Percentiles rank a stretch among this genome's conserved stretches.
Conservation (phyloP, 1,140 invertebrate species). For the Drosophila sp. region DNA sequence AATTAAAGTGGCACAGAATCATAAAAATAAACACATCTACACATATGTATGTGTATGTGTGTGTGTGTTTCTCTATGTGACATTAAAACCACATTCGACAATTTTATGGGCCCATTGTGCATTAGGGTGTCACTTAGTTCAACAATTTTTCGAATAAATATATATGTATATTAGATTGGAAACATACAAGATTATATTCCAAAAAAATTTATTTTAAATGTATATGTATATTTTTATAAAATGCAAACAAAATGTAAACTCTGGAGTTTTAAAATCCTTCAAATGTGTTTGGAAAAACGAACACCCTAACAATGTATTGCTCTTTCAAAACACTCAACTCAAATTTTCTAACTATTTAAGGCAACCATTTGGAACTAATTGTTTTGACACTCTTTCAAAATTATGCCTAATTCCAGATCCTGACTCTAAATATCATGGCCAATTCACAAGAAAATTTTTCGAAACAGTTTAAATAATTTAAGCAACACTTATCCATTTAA, state of each 20-base stretch:
- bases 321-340: not conserved
- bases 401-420: slow-evolving; percentile 14
- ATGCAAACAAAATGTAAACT: too few relatives aligned
- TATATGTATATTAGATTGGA: too few relatives aligned
- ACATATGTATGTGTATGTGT: not conserved
- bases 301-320: not conserved
- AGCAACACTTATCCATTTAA: not conserved
- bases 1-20: slow-evolving; percentile 64
- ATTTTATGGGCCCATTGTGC: not conserved
- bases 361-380: slow-evolving; percentile 67
- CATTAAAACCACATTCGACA: slow-evolving; percentile 42
- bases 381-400: slow-evolving; percentile 52
- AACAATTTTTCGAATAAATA: not conserved
- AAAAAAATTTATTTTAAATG: too few relatives aligned
- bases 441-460: not conserved
- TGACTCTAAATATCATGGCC: not conserved
- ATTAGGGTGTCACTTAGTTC: slow-evolving; percentile 14
- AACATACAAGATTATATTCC: too few relatives aligned
- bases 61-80: slow-evolving; percentile 39
- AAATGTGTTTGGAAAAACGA: not conserved
- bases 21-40: slow-evolving; percentile 53
- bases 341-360: slow-evolving; percentile 39
- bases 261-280: not conserved
- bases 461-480: not conserved
- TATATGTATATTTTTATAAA: too few relatives aligned